Percentiles rank a stretch among this genome's conserved stretches.
Evolutionary conservation across 2,113 vertebrate species (phyloP).

Genomic region (Malurus elegans): DNA sequence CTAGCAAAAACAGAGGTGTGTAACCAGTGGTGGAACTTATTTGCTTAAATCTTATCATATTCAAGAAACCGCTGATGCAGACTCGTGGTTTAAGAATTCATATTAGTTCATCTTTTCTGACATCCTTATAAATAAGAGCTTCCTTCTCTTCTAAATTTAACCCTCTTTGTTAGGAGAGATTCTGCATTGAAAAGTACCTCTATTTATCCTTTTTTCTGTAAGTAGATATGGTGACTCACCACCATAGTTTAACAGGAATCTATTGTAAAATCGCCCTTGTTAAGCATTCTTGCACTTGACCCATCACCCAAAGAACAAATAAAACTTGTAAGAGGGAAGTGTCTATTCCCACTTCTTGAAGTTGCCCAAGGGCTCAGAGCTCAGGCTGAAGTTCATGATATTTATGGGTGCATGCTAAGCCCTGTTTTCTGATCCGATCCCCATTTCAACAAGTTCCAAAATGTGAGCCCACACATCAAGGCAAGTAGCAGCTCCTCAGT

Average conservation of each 20-base stretch:
- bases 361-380: not conserved
- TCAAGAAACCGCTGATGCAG: not conserved
- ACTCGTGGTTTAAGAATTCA: not conserved
- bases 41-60: not conserved
- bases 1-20: not conserved
- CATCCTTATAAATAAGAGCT: not conserved
- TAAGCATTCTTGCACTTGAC: constrained; percentile 38
- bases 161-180: not conserved
- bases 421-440: not conserved
- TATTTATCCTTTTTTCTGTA: constrained; percentile 7
- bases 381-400: not conserved
- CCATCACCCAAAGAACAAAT: not conserved
- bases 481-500: not conserved
- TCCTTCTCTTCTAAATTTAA: not conserved
- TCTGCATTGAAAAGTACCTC: not conserved
- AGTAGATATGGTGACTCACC: constrained; percentile 22
- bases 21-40: not conserved
- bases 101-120: not conserved
- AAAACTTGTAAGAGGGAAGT: not conserved
- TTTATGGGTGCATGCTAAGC: not conserved
- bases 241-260: not conserved
- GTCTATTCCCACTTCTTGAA: not conserved
- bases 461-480: not conserved
- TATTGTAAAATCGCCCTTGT: not conserved
- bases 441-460: not conserved